Percentiles rank a stretch among this genome's conserved stretches.
Conservation (phyloP, 2,113 vertebrate species). For the Colaptes auratus region DNA sequence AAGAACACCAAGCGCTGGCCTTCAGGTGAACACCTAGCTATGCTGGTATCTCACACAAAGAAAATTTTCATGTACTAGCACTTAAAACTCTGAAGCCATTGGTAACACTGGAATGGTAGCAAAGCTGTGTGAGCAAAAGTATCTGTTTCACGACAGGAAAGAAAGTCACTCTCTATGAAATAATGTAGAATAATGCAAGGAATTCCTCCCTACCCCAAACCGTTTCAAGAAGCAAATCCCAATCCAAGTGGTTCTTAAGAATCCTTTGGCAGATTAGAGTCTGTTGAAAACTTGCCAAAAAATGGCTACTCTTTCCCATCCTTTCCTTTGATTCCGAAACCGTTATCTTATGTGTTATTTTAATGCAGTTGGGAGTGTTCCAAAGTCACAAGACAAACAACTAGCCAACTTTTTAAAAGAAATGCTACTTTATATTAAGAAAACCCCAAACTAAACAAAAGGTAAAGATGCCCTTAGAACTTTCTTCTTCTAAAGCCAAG, state of each 20-base stretch:
- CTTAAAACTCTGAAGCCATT: neutral
- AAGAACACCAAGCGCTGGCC: fast-evolving
- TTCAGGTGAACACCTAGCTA: neutral
- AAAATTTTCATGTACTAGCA: neutral
- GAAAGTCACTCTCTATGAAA: neutral
- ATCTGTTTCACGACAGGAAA: neutral
- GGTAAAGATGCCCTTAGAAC: neutral
- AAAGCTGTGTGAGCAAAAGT: neutral
- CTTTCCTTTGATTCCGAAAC: neutral
- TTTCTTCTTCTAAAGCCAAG: neutral
- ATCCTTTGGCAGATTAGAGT: neutral
- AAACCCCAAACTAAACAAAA: too few relatives aligned
- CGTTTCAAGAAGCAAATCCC: neutral
- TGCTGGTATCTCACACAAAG: neutral
- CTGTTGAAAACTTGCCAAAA: neutral
- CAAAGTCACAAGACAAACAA: neutral
- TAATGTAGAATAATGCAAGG: neutral
- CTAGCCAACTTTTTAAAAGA: neutral
- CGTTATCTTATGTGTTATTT: neutral
- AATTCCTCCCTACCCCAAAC: neutral
- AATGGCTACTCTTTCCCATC: neutral
- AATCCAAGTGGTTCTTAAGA: neutral
- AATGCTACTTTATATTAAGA: neutral
- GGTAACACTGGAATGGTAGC: neutral
- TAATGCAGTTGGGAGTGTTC: neutral